phyloP scores from a whole-genome alignment of 1,140 invertebrate species.

The Ceratina australensis region DNA sequence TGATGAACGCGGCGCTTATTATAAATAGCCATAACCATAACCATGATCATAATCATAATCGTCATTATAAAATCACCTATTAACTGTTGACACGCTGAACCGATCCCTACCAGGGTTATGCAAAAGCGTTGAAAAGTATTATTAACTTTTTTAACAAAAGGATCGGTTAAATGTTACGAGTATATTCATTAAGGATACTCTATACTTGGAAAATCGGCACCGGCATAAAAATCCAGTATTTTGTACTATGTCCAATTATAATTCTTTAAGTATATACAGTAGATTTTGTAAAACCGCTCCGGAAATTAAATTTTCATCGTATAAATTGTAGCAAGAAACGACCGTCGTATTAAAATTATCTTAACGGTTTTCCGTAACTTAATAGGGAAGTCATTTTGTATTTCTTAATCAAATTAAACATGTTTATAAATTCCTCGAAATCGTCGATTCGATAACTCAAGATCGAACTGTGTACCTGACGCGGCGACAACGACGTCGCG shows the following conservation, averaged over 20 bases:
- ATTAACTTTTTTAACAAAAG: constrained; percentile 2
- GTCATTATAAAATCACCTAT: constrained; percentile 13
- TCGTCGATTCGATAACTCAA: too few relatives aligned
- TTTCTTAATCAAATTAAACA: too few relatives aligned
- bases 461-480: neutral
- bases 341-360: too few relatives aligned
- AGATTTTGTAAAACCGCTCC: neutral
- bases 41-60: constrained; percentile 16
- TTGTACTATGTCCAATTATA: neutral
- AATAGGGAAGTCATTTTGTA: too few relatives aligned
- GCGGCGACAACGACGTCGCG: neutral
- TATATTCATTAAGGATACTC: neutral
- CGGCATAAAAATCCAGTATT: neutral
- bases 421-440: too few relatives aligned
- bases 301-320: neutral
- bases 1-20: neutral
- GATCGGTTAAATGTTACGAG: neutral
- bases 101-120: neutral
- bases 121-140: neutral
- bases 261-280: neutral
- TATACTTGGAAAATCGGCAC: too few relatives aligned
- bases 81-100: constrained; percentile 24
- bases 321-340: too few relatives aligned
- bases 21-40: constrained; percentile 25
- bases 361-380: too few relatives aligned